Conservation (phyloP, 2,888 invertebrate species). For the Ormyrus rosae region DNA sequence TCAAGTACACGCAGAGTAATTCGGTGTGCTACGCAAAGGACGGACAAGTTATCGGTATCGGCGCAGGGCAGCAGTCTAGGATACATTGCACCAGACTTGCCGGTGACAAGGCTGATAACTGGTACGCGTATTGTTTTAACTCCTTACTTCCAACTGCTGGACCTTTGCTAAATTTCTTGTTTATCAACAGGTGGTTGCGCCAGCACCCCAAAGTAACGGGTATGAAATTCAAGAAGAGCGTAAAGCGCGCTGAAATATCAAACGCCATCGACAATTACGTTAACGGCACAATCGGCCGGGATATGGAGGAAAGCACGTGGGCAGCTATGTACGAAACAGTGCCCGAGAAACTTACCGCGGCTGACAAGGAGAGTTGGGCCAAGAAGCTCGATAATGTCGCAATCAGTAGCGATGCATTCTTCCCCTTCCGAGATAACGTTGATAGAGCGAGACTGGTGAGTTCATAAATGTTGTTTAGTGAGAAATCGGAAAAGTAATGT, state of each 20-base stretch:
- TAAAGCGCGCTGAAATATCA: slow-evolving; percentile 93
- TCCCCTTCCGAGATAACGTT: slow-evolving; percentile 98
- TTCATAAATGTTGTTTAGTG: slow-evolving; percentile 26
- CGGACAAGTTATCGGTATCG: slow-evolving; percentile 96
- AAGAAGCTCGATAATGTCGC: slow-evolving; percentile 86
- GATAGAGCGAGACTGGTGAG: slow-evolving; percentile 92
- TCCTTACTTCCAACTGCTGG: too few species aligned
- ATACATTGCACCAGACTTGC: slow-evolving; percentile 99
- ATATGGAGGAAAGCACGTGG: slow-evolving; percentile 88
- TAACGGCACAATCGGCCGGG: slow-evolving; percentile 92
- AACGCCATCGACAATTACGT: slow-evolving; percentile 98
- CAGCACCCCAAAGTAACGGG: slow-evolving; percentile 90
- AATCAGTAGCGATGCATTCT: slow-evolving; percentile 95
- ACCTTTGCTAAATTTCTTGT: slow-evolving; percentile 20
- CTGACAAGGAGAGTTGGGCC: slow-evolving; percentile 84
- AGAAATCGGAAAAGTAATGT: neutral
- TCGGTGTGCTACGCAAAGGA: slow-evolving; percentile 97
- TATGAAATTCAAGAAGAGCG: slow-evolving; percentile 90
- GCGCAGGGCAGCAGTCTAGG: slow-evolving; percentile 99
- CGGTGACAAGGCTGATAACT: slow-evolving; percentile 97
- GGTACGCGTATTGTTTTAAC: slow-evolving; percentile 77
- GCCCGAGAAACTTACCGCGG: slow-evolving; percentile 83
- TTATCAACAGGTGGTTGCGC: slow-evolving; percentile 86
- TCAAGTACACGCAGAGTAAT: slow-evolving; percentile 99
- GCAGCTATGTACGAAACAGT: slow-evolving; percentile 84